Evolutionary conservation across 2,888 invertebrate genomes (phyloP), one percentile per base, ranked within the genome.

Genomic region (Entomobrya proxima): DNA sequence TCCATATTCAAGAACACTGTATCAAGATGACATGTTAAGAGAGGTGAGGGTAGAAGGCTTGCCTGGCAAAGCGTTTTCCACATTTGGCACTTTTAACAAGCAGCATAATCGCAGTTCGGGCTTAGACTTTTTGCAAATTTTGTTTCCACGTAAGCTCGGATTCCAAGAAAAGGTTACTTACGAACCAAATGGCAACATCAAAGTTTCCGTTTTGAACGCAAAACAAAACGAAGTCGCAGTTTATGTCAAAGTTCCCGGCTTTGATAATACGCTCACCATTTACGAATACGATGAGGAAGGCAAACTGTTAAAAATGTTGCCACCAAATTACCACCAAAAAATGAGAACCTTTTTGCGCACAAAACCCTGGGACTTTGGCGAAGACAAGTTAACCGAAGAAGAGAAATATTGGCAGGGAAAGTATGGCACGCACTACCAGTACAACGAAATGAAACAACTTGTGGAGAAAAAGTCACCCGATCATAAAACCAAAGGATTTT

Each of bases 291-390:
- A n/a, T n/a, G n/a, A n/a, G n/a, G n/a, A 89, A 44, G 58, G 52
- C 0, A 50, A 89, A 15, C 27, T 88, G 6, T n/a, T 87, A 1
- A 88, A 88, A 44, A 64, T 82, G 9, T 55, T 90, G 1, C 90
- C 90, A 6, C 90, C 90, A 58, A 15, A 85, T 0, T 90, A 89
- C 50, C 89, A 89, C 64, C 79, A 88, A 52, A 58, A 58, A 32
- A 78, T 86, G 5, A 77, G 78, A 9, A 89, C 83, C 1, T 67
- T 58, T 18, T n/a, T n/a, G 1, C 9, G 50, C 5, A 18, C 32
- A 1, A 15, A 1, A 1, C 74, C 82, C 2, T 81, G 58, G 72
- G 30, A 27, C 0, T 15, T 9, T 11, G 40, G 74, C 4, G 67
- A 37, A 3, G 30, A 27, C 0, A 18, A 52, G 0, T 40, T 44